phyloP scores from a whole-genome alignment of 2,888 invertebrate species.

The Troides aeacus region DNA sequence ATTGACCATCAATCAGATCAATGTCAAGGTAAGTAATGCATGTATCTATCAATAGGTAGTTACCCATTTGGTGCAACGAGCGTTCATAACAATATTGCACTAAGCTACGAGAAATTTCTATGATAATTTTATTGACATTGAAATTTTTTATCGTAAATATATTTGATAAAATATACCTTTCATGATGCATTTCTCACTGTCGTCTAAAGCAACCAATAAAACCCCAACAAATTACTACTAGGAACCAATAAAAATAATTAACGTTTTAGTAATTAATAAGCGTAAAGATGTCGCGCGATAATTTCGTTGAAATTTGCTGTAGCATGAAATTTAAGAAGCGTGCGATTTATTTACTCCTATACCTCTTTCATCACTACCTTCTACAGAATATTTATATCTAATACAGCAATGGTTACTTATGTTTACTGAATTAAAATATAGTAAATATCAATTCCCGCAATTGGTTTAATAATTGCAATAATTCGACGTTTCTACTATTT shows the following conservation, averaged over 20 bases:
- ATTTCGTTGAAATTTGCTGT: neutral
- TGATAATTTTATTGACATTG: neutral
- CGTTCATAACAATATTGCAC: conserved; percentile 5
- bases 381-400: too few species aligned
- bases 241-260: neutral
- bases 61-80: neutral
- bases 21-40: conserved; percentile 8
- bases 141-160: neutral
- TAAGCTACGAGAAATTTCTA: neutral
- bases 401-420: too few species aligned
- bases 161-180: neutral
- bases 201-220: neutral
- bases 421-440: too few species aligned
- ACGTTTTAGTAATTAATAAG: neutral
- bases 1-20: conserved; percentile 7
- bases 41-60: conserved; percentile 2
- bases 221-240: neutral
- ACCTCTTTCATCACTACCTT: too few species aligned
- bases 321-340: neutral
- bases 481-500: too few species aligned
- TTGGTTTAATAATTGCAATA: too few species aligned
- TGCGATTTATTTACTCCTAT: neutral
- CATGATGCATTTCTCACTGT: neutral
- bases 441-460: too few species aligned
- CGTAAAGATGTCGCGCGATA: neutral